phyloP scores from a whole-genome alignment of 2,113 vertebrate genomes.

The Ammodramus savannarum region DNA sequence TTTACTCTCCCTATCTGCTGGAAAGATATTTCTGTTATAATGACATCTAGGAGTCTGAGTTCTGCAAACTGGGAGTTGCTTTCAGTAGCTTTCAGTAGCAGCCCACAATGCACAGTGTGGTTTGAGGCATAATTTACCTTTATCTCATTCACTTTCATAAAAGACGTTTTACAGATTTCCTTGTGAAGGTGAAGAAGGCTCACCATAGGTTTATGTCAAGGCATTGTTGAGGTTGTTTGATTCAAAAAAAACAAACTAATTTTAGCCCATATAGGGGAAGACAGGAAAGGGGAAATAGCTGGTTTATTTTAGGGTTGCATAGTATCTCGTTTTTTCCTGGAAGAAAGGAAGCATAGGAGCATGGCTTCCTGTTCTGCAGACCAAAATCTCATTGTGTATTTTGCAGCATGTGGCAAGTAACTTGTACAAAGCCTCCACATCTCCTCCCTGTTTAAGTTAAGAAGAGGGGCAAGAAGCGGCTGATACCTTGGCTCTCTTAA shows the following conservation, averaged over 20 bases:
- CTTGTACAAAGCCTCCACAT: background rate
- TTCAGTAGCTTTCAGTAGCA: background rate
- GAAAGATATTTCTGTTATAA: background rate
- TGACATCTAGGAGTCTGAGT: background rate
- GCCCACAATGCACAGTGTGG: background rate
- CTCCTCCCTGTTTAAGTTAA: background rate
- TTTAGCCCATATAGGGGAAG: background rate
- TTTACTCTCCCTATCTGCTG: background rate
- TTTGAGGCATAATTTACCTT: background rate
- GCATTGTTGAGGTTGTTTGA: background rate
- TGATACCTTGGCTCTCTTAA: no score
- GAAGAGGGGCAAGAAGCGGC: no score
- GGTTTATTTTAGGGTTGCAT: background rate
- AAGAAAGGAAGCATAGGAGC: conserved; percentile 24
- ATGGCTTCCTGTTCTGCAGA: conserved; percentile 32
- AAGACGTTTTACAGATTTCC: background rate
- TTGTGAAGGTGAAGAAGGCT: background rate
- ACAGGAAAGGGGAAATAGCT: background rate
- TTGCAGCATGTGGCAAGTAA: background rate
- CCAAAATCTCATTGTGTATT: background rate
- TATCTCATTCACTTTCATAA: background rate
- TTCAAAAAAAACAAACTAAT: background rate
- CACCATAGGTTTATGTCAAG: background rate
- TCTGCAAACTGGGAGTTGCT: background rate
- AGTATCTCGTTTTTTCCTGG: conserved; percentile 6